phyloP scores from a whole-genome alignment of 2,113 vertebrate species.

The Lophochroa leadbeateri region DNA sequence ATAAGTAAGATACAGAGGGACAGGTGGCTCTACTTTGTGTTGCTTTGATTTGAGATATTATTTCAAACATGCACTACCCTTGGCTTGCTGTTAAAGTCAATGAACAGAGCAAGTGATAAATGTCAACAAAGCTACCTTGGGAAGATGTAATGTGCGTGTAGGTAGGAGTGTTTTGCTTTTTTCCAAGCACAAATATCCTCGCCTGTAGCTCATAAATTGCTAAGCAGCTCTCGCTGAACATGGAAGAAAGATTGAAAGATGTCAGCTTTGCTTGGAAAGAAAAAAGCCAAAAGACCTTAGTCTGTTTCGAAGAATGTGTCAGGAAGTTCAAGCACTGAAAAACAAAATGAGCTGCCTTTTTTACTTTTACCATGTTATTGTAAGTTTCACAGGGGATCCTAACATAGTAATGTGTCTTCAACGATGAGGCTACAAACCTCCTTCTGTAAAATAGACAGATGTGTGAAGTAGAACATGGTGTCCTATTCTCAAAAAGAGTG shows the following conservation, averaged over 20 bases:
- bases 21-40: no score
- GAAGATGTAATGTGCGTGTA: background rate
- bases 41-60: background rate
- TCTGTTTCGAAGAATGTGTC: background rate
- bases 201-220: background rate
- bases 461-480: background rate
- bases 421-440: background rate
- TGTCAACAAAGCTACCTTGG: background rate
- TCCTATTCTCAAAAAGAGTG: background rate
- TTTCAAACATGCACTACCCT: background rate
- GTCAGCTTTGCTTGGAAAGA: background rate
- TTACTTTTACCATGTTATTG: background rate
- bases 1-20: background rate
- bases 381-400: background rate
- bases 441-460: background rate
- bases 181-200: background rate
- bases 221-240: background rate
- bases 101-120: background rate
- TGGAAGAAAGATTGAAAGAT: background rate
- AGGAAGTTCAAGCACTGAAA: background rate
- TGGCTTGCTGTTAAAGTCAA: background rate
- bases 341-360: background rate
- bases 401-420: background rate
- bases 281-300: background rate
- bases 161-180: background rate